Evolutionary conservation across 1,140 invertebrate genomes (phyloP).

Genomic region (Wiebesia pumilae): DNA sequence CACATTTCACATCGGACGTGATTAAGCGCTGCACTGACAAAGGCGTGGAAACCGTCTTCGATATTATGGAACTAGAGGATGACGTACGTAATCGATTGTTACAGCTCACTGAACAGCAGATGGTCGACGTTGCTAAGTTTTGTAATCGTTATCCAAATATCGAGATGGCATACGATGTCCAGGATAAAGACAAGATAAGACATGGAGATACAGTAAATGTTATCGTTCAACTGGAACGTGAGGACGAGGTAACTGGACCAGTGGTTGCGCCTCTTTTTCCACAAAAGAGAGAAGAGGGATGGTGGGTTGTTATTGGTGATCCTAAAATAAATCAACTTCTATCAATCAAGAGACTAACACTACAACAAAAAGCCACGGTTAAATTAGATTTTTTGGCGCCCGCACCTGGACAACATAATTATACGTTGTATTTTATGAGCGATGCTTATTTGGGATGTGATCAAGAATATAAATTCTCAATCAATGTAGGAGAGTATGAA

Average conservation of each 20-base stretch:
- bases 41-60: conserved; percentile 96
- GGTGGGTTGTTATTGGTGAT: conserved; percentile 99
- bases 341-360: conserved; percentile 95
- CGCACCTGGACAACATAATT: conserved; percentile 87
- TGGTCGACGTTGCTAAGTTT: conserved; percentile 98
- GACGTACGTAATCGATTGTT: conserved; percentile 91
- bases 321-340: conserved; percentile 94
- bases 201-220: conserved; percentile 91
- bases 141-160: conserved; percentile 99
- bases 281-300: conserved; percentile 98
- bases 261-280: conserved; percentile 99
- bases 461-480: conserved; percentile 93
- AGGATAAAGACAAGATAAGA: conserved; percentile 86
- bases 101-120: conserved; percentile 88
- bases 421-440: conserved; percentile 99
- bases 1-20: conserved; percentile 94
- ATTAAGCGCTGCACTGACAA: conserved; percentile 94
- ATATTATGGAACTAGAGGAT: conserved; percentile 99
- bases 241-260: conserved; percentile 96
- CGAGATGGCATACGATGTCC: conserved; percentile 94
- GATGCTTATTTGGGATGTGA: conserved; percentile 99
- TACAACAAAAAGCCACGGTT: conserved; percentile 95
- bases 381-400: conserved; percentile 97
- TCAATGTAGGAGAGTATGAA: conserved; percentile 85
- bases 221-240: conserved; percentile 93